These are phyloP conservation scores for Prunella strophiata DNA, from an alignment of 2,797 vertebrate species.

Conservation along the genomic window DNA sequence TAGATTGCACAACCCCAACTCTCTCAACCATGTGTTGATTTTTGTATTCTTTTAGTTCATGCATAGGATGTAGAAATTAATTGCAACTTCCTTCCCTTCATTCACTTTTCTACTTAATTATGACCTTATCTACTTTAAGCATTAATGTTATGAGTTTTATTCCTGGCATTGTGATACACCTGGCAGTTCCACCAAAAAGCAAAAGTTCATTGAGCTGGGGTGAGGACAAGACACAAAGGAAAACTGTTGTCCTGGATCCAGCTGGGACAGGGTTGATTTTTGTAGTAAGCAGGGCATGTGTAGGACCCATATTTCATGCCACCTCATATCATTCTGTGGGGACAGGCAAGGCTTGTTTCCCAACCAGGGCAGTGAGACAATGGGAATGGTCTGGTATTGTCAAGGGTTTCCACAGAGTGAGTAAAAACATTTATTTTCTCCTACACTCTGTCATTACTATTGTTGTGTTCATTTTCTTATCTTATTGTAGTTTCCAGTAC, in stretches of 20 bases:
- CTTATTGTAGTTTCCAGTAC: not conserved
- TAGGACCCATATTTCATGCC: not conserved
- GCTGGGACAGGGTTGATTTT: not conserved
- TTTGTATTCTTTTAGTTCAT: not conserved
- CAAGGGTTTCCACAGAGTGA: rapidly evolving
- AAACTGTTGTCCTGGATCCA: not conserved
- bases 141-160: not conserved
- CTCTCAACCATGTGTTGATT: not conserved
- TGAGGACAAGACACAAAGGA: not conserved
- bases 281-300: not conserved
- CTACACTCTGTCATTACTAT: not conserved
- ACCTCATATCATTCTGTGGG: not conserved
- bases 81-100: not conserved
- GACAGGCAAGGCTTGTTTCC: not conserved
- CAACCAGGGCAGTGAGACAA: not conserved
- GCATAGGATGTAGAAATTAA: not conserved
- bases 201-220: not conserved
- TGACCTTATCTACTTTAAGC: not conserved
- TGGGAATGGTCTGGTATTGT: too few relatives aligned
- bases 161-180: not conserved
- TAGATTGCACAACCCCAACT: too few relatives aligned
- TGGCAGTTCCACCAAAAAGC: not conserved
- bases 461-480: not conserved
- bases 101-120: not conserved
- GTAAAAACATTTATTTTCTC: not conserved